These are phyloP conservation scores for Hyperoodon ampullatus DNA, from an alignment of 2,113 vertebrate genomes.

Conservation along the genomic window DNA sequence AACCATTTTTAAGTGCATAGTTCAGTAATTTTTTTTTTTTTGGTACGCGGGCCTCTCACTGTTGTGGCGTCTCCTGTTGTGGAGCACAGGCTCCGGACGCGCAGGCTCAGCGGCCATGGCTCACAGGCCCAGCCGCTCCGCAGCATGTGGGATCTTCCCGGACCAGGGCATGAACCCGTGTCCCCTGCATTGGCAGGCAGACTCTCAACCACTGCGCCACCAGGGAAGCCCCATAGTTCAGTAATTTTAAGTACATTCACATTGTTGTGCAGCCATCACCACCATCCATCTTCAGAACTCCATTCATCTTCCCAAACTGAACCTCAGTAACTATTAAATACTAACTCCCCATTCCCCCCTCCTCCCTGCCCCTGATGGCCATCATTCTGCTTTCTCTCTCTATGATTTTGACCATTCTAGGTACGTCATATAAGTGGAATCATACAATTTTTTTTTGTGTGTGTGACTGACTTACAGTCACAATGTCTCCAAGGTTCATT, in stretches of 20 bases:
- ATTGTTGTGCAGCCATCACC: neutral
- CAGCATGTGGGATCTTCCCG: no score
- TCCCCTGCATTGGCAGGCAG: no score
- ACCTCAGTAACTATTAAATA: neutral
- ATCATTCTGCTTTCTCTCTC: neutral
- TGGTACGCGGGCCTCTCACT: no score
- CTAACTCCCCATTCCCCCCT: no score
- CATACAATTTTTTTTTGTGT: neutral
- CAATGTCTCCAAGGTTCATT: neutral
- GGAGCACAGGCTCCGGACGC: no score
- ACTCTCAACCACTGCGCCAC: no score
- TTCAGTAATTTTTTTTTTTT: neutral
- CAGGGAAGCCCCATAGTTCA: neutral
- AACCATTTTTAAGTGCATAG: neutral
- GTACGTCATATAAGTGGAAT: neutral
- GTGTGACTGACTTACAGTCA: neutral
- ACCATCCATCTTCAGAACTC: neutral
- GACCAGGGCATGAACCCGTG: no score
- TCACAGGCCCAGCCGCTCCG: no score
- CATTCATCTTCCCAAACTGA: neutral
- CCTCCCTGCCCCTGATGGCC: neutral
- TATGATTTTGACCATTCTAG: neutral
- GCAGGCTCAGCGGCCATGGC: no score
- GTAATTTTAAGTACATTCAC: neutral
- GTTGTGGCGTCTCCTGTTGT: no score